A percentile compares a stretch with the other conserved stretches of the same genome.
These are phyloP conservation scores for Buphagus erythrorhynchus DNA, from an alignment of 2,797 vertebrate species.

Conservation along the genomic window DNA sequence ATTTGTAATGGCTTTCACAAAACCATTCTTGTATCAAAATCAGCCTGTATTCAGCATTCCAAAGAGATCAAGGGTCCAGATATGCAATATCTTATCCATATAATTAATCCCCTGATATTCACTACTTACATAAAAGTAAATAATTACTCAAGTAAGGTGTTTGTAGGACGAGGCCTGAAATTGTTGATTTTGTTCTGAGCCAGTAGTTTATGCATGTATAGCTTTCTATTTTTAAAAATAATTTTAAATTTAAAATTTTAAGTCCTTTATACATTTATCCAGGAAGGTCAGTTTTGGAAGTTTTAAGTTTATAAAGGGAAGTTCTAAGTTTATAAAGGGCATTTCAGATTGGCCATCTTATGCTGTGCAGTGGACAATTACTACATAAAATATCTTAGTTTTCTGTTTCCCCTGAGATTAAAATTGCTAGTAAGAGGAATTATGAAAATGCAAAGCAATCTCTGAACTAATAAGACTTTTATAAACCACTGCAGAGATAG, in stretches of 20 bases:
- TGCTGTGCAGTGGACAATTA: neutral
- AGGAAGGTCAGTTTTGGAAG: neutral
- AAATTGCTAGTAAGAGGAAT: neutral
- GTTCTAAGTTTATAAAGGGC: neutral
- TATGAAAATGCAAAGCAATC: neutral
- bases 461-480: neutral
- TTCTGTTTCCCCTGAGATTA: conserved; percentile 11
- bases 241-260: neutral
- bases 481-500: conserved; percentile 24
- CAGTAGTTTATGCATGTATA: neutral
- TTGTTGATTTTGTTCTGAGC: neutral
- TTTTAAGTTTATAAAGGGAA: neutral
- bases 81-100: neutral
- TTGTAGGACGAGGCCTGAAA: neutral
- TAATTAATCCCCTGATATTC: neutral
- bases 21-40: neutral
- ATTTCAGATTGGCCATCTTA: neutral
- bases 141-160: neutral
- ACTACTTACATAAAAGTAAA: neutral
- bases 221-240: accelerated
- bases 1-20: neutral
- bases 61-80: neutral
- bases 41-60: neutral
- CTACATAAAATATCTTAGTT: neutral
- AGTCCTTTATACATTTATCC: neutral